phyloP scores from a whole-genome alignment of 2,797 vertebrate genomes.

The Eospalax fontanierii region DNA sequence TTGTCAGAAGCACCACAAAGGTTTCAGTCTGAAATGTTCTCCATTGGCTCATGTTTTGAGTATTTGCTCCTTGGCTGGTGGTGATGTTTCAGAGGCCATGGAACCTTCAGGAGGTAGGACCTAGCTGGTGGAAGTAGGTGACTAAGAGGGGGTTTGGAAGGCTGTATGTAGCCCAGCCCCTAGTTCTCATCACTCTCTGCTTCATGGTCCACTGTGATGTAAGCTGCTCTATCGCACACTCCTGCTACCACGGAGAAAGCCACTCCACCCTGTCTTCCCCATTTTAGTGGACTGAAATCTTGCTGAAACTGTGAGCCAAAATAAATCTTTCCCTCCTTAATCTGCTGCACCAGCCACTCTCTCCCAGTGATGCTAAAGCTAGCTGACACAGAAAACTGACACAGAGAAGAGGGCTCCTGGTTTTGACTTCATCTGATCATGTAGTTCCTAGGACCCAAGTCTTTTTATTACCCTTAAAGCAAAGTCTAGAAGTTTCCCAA shows the following conservation, averaged over 20 bases:
- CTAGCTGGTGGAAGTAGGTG: background rate
- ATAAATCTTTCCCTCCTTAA: background rate
- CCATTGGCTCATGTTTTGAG: background rate
- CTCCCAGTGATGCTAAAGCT: background rate
- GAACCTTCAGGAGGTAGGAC: background rate
- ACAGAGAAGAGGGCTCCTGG: background rate
- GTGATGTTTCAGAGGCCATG: background rate
- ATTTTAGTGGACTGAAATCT: background rate
- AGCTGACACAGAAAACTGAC: background rate
- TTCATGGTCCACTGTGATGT: too few relatives aligned
- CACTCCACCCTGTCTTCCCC: background rate
- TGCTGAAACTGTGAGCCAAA: background rate
- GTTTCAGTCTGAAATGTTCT: background rate
- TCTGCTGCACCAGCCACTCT: background rate
- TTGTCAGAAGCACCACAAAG: background rate
- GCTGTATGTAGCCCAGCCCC: too few relatives aligned
- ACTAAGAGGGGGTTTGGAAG: background rate
- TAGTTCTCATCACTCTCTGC: background rate
- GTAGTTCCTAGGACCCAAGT: background rate
- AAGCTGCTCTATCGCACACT: background rate
- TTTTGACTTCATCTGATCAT: background rate
- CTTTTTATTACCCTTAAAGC: background rate
- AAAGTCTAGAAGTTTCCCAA: background rate
- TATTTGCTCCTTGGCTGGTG: background rate
- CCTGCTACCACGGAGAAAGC: background rate